Evolutionary conservation across 2,888 invertebrate genomes (phyloP).

Genomic region (Notodonta dromedarius): DNA sequence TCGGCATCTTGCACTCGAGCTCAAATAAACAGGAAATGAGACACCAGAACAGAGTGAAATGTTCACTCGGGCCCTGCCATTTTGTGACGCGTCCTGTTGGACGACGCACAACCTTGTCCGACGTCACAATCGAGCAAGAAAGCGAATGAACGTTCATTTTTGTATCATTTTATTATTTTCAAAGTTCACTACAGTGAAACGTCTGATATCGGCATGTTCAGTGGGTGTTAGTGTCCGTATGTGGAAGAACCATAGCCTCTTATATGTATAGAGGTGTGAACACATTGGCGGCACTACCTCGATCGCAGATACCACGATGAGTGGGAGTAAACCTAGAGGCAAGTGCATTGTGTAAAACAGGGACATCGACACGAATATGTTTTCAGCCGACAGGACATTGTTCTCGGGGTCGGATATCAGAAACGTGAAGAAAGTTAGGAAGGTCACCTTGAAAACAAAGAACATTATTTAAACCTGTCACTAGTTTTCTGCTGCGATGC

Average conservation of each 20-base stretch:
- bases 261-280: constrained; percentile 39
- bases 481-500: constrained; percentile 3
- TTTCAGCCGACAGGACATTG: constrained; percentile 90
- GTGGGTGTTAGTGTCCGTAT: constrained; percentile 60
- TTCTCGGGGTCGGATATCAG: constrained; percentile 86
- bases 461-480: constrained; percentile 24
- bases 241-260: constrained; percentile 70
- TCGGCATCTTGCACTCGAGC: no score
- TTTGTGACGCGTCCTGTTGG: no score
- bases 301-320: constrained; percentile 88
- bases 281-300: constrained; percentile 86
- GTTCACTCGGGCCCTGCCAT: no score
- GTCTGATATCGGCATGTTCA: constrained; percentile 22
- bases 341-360: constrained; percentile 94
- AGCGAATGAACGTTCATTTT: no score
- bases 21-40: no score
- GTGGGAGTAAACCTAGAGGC: constrained; percentile 92
- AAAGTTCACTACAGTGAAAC: no score
- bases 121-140: no score
- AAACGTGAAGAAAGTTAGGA: constrained; percentile 93
- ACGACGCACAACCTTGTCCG: no score
- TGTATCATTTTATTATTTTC: no score
- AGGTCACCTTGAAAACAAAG: constrained; percentile 87
- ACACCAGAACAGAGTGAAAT: no score
- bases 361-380: constrained; percentile 94